Evolutionary conservation across 1,140 invertebrate species (phyloP), one percentile per base, ranked within the genome.

Genomic region (Mizuhopecten yessoensis): DNA sequence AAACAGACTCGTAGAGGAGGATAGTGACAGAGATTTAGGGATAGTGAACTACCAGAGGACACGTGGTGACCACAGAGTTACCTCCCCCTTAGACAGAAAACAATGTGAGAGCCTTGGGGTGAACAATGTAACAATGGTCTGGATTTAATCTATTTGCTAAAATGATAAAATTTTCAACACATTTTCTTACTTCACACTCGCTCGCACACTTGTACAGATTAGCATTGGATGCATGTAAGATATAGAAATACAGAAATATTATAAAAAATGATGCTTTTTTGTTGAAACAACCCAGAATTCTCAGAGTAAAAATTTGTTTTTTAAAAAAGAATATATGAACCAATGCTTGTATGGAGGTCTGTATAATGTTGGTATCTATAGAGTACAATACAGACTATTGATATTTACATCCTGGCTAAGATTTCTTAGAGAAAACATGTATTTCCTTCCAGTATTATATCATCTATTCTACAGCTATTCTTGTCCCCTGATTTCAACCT

Each of bases 101-200:
- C 23, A 3, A n/a, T 75, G 57, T 29, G 23, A 75, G 57, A 75
- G 29, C 57, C 57, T 29, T n/a, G 29, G 57, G 57, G 57, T n/a
- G 15, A 75, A 75, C 57, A 29, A 75, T 29, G n/a, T n/a, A n/a
- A n/a, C n/a, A n/a, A 75, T 29, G 23, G n/a, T 75, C 57, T 29
- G 57, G 57, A 75, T 75, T 17, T 17, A n/a, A 75, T n/a, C 57
- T 75, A 75, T 75, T 29, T 75, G 57, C 57, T 75, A 75, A 75
- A 75, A 75, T 75, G 57, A 75, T 75, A 75, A 75, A 75, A 75
- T 75, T 17, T 75, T 29, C 57, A n/a, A 75, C n/a, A 29, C 29
- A 1, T 29, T 75, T 29, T 75, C n/a, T 57, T 20, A 20, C 23
- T 23, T 57, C 45, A 29, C n/a, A 75, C 57, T 29, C 57, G 29